These are phyloP conservation scores for Hydrotaea cyrtoneurina DNA, from an alignment of 2,888 invertebrate species.

Conservation along the genomic window DNA sequence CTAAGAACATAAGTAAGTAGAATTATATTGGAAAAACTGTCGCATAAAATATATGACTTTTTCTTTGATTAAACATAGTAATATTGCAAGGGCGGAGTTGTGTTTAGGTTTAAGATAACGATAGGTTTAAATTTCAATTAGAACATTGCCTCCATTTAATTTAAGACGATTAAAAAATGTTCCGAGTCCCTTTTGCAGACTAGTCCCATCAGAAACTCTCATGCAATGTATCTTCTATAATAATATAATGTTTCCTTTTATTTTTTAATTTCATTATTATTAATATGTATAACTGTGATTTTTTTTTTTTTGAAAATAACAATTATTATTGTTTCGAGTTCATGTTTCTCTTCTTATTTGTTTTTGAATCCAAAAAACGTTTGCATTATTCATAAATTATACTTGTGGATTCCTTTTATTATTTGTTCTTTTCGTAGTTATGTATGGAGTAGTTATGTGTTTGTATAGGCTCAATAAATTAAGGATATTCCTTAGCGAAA, in stretches of 20 bases:
- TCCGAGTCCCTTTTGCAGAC: no score
- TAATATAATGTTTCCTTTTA: slow-evolving; percentile 57
- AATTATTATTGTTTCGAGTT: slow-evolving; percentile 68
- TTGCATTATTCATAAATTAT: neutral
- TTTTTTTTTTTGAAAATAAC: slow-evolving; percentile 60
- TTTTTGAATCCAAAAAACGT: slow-evolving; percentile 58
- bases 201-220: neutral
- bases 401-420: slow-evolving; percentile 2
- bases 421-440: slow-evolving; percentile 53
- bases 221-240: slow-evolving; percentile 22
- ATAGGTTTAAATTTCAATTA: no score
- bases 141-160: no score
- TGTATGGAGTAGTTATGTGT: slow-evolving; percentile 54
- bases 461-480: slow-evolving; percentile 62
- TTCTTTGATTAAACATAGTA: no score
- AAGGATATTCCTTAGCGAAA: slow-evolving; percentile 65
- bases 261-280: slow-evolving; percentile 43
- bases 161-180: no score
- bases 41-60: no score
- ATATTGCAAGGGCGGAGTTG: no score
- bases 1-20: no score
- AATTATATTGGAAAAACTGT: no score
- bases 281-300: slow-evolving; percentile 62
- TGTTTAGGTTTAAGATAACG: no score
- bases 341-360: slow-evolving; percentile 34